These are phyloP conservation scores for Dendrolimus punctatus DNA, from an alignment of 1,140 invertebrate species.

Conservation along the genomic window DNA sequence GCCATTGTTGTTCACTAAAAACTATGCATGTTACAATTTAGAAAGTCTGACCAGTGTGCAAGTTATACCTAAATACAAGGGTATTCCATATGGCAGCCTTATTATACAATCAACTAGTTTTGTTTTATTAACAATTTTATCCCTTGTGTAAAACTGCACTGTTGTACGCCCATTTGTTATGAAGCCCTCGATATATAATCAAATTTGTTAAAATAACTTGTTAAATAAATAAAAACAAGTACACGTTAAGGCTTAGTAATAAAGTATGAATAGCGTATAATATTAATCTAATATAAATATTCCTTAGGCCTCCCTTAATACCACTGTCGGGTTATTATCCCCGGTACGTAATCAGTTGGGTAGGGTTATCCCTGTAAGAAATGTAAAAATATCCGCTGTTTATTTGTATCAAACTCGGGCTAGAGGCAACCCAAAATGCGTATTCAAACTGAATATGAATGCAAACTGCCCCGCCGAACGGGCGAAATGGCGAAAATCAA, in stretches of 20 bases:
- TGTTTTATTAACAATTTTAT: too few species aligned
- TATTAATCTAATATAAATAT: slow-evolving; percentile 36
- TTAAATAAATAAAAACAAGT: not conserved
- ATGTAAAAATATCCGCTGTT: slow-evolving; percentile 68
- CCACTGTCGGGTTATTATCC: slow-evolving; percentile 48
- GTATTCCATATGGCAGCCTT: too few species aligned
- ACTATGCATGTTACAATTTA: too few species aligned
- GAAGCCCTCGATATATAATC: too few species aligned
- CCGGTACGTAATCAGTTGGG: slow-evolving; percentile 64
- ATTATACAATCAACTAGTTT: too few species aligned
- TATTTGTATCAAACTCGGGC: slow-evolving; percentile 66
- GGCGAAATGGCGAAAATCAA: slow-evolving; percentile 69
- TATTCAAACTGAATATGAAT: slow-evolving; percentile 70
- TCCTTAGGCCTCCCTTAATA: slow-evolving; percentile 35
- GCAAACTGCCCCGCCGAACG: slow-evolving; percentile 64
- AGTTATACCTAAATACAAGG: too few species aligned
- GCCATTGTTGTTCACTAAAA: too few species aligned
- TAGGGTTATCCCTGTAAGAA: slow-evolving; percentile 56
- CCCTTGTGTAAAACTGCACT: too few species aligned
- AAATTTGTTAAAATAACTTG: not conserved
- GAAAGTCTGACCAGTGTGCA: too few species aligned
- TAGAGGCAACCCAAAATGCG: slow-evolving; percentile 61
- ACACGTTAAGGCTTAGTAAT: slow-evolving; percentile 4
- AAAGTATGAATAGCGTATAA: slow-evolving; percentile 8
- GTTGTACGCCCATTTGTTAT: too few species aligned